Percentiles rank a stretch among this genome's conserved stretches.
Evolutionary conservation across 2,113 vertebrate species (phyloP).

Genomic region (Peromyscus maniculatus): DNA sequence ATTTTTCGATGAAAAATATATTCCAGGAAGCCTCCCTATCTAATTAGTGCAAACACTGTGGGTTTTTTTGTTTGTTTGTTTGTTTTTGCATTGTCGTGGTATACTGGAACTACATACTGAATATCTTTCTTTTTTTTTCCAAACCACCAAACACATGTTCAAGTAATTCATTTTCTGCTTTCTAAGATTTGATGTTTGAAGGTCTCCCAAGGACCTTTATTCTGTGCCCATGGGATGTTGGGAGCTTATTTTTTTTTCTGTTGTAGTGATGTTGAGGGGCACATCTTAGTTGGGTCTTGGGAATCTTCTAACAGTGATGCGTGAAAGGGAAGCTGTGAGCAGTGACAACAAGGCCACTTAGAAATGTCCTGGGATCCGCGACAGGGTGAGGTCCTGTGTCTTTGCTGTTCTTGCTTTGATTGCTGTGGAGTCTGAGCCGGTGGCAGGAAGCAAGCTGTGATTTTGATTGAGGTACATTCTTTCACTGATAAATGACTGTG

Average conservation of each 20-base stretch:
- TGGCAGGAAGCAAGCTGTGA: constrained; percentile 39
- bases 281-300: constrained; percentile 34
- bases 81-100: background rate
- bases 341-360: background rate
- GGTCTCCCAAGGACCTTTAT: background rate
- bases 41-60: background rate
- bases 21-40: background rate
- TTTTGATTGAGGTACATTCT: constrained; percentile 53
- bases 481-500: constrained; percentile 33
- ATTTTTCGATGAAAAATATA: background rate
- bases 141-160: background rate
- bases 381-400: background rate
- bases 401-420: constrained; percentile 56
- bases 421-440: background rate
- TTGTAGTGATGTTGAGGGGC: background rate
- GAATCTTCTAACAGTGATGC: background rate
- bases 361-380: background rate
- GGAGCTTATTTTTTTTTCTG: background rate
- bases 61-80: background rate
- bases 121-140: background rate
- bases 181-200: constrained; percentile 33
- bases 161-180: background rate
- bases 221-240: background rate
- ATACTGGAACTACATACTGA: background rate
- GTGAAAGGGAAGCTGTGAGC: constrained; percentile 21